Conservation (phyloP, 2,888 invertebrate genomes). For the Lasius platythorax region DNA sequence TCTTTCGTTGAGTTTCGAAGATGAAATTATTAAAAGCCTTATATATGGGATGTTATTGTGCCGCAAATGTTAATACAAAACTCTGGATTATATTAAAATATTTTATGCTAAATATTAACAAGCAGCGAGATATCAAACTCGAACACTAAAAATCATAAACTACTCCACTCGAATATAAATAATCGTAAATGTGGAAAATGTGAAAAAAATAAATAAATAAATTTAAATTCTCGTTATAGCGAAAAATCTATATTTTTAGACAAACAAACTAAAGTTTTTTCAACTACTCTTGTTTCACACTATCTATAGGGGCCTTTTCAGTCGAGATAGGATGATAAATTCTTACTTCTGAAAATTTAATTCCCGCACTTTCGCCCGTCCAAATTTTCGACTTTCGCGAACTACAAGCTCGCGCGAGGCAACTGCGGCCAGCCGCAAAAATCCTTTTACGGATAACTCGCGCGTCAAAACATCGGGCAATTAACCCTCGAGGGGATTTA, state of each 20-base stretch:
- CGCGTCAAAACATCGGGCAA: constrained; percentile 85
- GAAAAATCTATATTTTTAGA: neutral
- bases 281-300: neutral
- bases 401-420: constrained; percentile 10
- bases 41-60: neutral
- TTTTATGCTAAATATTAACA: neutral
- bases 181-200: neutral
- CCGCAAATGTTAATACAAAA: neutral
- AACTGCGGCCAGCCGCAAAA: constrained; percentile 70
- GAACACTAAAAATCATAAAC: neutral
- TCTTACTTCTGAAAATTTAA: neutral
- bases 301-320: neutral
- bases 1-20: neutral
- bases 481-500: constrained; percentile 85
- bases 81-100: neutral
- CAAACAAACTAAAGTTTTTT: neutral
- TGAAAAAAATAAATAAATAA: neutral
- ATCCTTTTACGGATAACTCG: constrained; percentile 78
- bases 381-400: neutral
- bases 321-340: neutral
- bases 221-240: neutral
- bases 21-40: neutral
- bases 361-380: neutral
- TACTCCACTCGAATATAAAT: neutral
- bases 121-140: neutral